Percentiles rank a stretch among this genome's conserved stretches.
phyloP scores from a whole-genome alignment of 2,113 vertebrate species.

The Stercorarius parasiticus region DNA sequence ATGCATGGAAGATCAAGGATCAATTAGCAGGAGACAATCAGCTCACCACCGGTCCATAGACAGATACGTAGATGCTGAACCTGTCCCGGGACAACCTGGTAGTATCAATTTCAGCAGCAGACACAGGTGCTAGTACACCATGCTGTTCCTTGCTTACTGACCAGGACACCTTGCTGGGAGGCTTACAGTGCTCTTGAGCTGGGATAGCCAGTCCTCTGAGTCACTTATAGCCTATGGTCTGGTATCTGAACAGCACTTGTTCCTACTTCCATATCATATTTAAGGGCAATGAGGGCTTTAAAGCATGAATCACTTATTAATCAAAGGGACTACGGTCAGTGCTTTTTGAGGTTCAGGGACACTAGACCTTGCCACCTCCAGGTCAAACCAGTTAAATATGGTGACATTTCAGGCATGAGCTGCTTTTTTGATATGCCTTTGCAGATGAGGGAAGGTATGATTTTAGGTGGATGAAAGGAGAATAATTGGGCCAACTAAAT shows the following conservation, averaged over 20 bases:
- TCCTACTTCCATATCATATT: not conserved
- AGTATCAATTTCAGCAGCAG: not conserved
- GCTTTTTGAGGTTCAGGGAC: not conserved
- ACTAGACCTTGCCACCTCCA: not conserved
- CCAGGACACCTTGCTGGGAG: not conserved
- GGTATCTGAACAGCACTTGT: not conserved
- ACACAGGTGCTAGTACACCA: not conserved
- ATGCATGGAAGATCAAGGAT: not conserved
- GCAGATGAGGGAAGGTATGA: not conserved
- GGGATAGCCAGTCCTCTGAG: not conserved
- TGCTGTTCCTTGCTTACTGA: not conserved
- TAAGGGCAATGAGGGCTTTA: not conserved
- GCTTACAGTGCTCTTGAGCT: not conserved
- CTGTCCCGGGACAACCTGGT: not conserved
- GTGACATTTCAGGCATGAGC: not conserved
- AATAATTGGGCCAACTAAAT: not conserved
- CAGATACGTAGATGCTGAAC: not conserved
- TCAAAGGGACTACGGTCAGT: not conserved
- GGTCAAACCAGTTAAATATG: not conserved
- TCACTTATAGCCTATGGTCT: not conserved
- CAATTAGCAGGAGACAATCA: not conserved
- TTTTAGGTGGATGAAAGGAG: not conserved
- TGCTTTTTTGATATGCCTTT: not conserved
- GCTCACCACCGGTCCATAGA: fast-evolving
- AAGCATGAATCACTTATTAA: not conserved